Conservation (phyloP, 2,797 vertebrate species). For the Cryptoprocta ferox region DNA sequence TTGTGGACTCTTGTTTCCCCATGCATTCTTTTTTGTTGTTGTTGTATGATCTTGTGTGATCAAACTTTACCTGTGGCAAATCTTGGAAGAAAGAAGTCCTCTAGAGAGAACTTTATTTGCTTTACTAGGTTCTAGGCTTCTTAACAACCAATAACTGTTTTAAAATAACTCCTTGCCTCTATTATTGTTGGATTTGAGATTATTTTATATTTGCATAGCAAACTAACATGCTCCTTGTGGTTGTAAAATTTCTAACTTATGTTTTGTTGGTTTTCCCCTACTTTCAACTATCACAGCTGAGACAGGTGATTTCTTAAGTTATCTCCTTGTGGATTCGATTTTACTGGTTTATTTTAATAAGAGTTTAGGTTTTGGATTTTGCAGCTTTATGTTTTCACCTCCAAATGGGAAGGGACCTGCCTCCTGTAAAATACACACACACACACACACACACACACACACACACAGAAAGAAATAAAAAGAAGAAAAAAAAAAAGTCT, state of each 20-base stretch:
- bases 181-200: background rate
- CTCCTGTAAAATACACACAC: background rate
- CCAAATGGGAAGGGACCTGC: background rate
- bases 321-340: background rate
- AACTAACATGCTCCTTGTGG: background rate
- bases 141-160: background rate
- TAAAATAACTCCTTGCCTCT: background rate
- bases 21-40: no score
- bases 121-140: background rate
- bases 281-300: background rate
- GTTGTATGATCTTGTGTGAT: background rate
- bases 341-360: background rate
- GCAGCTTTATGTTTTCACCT: background rate
- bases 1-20: background rate
- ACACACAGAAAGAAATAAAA: no score
- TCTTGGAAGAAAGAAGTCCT: background rate
- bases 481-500: background rate
- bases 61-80: background rate
- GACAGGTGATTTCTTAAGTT: background rate
- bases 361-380: background rate
- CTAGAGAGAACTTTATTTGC: background rate
- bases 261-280: background rate
- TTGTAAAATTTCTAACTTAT: background rate
- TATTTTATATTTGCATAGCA: background rate
- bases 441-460: no score